phyloP scores from a whole-genome alignment of 2,113 vertebrate genomes.

The Platysternon megacephalum region DNA sequence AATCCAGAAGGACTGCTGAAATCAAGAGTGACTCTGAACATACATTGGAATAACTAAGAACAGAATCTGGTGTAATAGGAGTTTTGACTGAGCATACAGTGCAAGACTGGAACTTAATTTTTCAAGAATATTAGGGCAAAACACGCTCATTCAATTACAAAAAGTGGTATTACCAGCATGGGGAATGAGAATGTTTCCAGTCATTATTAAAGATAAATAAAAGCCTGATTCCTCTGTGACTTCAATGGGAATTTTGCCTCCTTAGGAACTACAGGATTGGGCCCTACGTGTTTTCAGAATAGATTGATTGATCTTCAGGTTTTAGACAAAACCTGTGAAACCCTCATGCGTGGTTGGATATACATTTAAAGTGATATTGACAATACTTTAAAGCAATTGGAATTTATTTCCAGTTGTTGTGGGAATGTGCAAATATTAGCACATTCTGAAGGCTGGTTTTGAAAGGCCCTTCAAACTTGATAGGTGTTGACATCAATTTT shows the following conservation, averaged over 20 bases:
- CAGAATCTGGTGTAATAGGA: background rate
- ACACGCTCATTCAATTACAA: background rate
- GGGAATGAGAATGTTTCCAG: background rate
- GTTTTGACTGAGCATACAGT: background rate
- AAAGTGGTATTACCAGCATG: background rate
- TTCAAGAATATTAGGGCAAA: background rate
- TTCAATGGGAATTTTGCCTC: background rate
- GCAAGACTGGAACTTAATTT: background rate
- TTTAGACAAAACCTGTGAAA: conserved; percentile 39
- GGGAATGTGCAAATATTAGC: conserved; percentile 58
- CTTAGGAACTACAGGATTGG: background rate
- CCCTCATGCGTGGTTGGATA: background rate
- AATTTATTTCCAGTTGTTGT: conserved; percentile 59
- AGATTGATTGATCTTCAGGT: conserved; percentile 16
- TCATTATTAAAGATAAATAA: background rate
- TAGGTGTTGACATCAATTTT: conserved; percentile 55
- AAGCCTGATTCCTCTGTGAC: background rate
- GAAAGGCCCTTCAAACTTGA: conserved; percentile 44
- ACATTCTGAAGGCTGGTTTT: conserved; percentile 50
- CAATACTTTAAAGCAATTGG: conserved; percentile 57
- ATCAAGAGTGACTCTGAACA: background rate
- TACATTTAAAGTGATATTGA: conserved; percentile 51
- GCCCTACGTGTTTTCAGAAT: background rate
- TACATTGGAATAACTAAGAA: background rate
- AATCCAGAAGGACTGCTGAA: background rate